These are phyloP conservation scores for Nemurella pictetii DNA, from an alignment of 2,888 invertebrate genomes.

Conservation along the genomic window DNA sequence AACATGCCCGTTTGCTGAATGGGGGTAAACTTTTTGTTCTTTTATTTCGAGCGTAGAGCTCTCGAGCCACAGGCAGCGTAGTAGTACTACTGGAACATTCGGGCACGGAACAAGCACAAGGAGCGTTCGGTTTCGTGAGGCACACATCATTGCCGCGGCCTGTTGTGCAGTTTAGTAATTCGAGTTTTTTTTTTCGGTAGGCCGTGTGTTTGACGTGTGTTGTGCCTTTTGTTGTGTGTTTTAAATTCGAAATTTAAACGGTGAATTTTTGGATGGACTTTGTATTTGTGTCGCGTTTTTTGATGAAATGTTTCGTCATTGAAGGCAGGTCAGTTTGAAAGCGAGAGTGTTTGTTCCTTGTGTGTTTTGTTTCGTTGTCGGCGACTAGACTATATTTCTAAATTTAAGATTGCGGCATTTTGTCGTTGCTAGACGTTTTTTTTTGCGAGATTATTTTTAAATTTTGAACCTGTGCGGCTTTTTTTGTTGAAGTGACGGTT, in stretches of 20 bases:
- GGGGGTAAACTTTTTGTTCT: conserved; percentile 39
- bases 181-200: neutral
- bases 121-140: neutral
- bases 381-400: neutral
- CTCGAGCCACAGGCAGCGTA: conserved; percentile 35
- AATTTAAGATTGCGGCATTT: neutral
- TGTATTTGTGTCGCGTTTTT: neutral
- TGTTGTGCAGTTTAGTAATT: neutral
- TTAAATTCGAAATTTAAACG: neutral
- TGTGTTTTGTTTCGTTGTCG: neutral
- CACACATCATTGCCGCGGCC: neutral
- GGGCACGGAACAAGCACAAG: conserved; percentile 7
- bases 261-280: conserved; percentile 3
- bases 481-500: neutral
- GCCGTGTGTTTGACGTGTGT: neutral
- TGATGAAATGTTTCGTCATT: conserved; percentile 1
- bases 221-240: conserved; percentile 6
- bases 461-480: neutral
- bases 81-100: conserved; percentile 35
- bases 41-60: neutral
- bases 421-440: neutral
- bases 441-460: neutral
- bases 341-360: neutral
- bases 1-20: conserved; percentile 37
- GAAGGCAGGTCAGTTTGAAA: conserved; percentile 14